phyloP scores from a whole-genome alignment of 1,140 invertebrate species.

The Trichomalopsis sarcophagae region DNA sequence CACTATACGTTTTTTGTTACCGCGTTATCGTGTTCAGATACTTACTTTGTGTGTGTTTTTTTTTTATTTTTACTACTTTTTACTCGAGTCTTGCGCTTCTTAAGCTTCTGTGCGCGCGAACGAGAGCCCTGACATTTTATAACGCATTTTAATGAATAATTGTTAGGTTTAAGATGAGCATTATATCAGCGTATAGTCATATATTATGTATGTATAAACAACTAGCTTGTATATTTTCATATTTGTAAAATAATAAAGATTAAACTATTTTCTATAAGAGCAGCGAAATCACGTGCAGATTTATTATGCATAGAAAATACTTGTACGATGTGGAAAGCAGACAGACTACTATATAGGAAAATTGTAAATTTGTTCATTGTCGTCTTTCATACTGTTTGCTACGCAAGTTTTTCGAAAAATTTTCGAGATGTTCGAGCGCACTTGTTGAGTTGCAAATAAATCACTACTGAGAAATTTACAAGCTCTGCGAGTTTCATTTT shows the following conservation, averaged over 20 bases:
- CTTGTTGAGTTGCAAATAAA: not conserved
- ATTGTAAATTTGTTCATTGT: not conserved
- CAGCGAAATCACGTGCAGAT: not conserved
- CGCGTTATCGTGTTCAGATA: not conserved
- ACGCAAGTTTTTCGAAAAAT: not conserved
- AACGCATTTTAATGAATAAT: not conserved
- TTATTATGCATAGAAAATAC: not conserved
- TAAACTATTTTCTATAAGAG: slow-evolving; percentile 8
- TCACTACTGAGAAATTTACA: not conserved
- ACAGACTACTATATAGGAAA: not conserved
- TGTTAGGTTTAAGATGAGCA: not conserved
- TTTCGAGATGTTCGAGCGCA: not conserved
- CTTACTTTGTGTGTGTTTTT: not conserved
- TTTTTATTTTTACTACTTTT: not conserved
- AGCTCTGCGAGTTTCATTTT: not conserved
- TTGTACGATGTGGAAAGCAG: not conserved
- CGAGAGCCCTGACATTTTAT: too few species aligned
- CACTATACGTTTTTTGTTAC: not conserved
- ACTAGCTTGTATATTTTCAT: slow-evolving; percentile 24
- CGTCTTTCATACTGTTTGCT: not conserved
- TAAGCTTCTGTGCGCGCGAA: too few species aligned
- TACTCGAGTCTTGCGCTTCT: too few species aligned
- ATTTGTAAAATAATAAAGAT: slow-evolving; percentile 30
- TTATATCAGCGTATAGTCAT: not conserved
- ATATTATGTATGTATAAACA: not conserved